These are phyloP conservation scores for Gouania willdenowi DNA, from an alignment of 2,797 vertebrate species.

Conservation along the genomic window DNA sequence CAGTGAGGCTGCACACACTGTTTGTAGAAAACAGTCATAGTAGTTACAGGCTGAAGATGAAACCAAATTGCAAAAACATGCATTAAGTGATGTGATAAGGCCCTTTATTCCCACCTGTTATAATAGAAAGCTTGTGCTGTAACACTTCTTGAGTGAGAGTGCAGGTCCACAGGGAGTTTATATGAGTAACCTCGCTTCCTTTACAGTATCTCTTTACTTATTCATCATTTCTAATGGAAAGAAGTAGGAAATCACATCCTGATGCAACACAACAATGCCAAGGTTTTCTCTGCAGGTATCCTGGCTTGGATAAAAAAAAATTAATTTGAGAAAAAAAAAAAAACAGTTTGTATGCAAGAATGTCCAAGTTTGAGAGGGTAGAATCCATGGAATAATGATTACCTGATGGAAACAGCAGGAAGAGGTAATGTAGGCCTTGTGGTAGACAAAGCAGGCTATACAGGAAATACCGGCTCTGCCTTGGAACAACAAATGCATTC, in stretches of 20 bases:
- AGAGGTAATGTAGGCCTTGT: conserved; percentile 8
- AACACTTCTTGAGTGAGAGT: conserved; percentile 2
- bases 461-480: conserved; percentile 78
- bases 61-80: too few relatives aligned
- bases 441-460: conserved; percentile 63
- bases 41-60: too few relatives aligned
- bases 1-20: too few relatives aligned
- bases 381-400: conserved; percentile 17
- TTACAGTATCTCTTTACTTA: conserved; percentile 60
- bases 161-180: conserved; percentile 9
- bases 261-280: conserved; percentile 30
- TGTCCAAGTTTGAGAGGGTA: background rate
- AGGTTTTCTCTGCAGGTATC: background rate
- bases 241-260: conserved; percentile 33
- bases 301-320: background rate
- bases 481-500: conserved; percentile 52
- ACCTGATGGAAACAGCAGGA: conserved; percentile 14
- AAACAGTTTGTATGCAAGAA: background rate
- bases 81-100: background rate
- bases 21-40: too few relatives aligned
- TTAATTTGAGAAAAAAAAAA: background rate
- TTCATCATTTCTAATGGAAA: conserved; percentile 63
- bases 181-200: conserved; percentile 37
- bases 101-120: background rate
- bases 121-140: background rate